Conservation (phyloP, 2,113 vertebrate genomes). For the Illadopsis cleaveri region DNA sequence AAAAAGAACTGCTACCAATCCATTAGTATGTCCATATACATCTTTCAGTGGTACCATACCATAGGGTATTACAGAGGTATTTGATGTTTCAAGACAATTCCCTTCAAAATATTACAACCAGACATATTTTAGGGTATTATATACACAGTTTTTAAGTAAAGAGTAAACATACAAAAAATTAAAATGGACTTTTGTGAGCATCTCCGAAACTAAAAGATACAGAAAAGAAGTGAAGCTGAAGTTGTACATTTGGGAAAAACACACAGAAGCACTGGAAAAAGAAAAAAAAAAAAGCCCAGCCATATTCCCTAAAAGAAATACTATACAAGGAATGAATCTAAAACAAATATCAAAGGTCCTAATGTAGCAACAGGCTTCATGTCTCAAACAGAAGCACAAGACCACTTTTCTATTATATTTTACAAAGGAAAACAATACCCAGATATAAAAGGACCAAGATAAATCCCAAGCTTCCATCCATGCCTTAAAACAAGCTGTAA, state of each 20-base stretch:
- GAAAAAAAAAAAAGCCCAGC: background rate
- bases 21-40: background rate
- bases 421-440: background rate
- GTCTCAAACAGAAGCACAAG: background rate
- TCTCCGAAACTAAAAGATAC: background rate
- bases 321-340: background rate
- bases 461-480: background rate
- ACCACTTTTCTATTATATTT: background rate
- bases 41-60: background rate
- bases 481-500: background rate
- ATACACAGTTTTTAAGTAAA: background rate
- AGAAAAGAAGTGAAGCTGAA: background rate
- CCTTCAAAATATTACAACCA: background rate
- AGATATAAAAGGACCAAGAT: background rate
- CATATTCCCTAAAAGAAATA: background rate
- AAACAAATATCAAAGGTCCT: background rate
- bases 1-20: background rate
- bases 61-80: background rate
- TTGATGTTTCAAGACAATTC: background rate
- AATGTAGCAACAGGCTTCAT: background rate
- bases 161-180: background rate
- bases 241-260: background rate
- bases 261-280: background rate
- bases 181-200: background rate
- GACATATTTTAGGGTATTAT: background rate